Conservation (phyloP, 2,113 vertebrate species). For the Numenius arquata region DNA sequence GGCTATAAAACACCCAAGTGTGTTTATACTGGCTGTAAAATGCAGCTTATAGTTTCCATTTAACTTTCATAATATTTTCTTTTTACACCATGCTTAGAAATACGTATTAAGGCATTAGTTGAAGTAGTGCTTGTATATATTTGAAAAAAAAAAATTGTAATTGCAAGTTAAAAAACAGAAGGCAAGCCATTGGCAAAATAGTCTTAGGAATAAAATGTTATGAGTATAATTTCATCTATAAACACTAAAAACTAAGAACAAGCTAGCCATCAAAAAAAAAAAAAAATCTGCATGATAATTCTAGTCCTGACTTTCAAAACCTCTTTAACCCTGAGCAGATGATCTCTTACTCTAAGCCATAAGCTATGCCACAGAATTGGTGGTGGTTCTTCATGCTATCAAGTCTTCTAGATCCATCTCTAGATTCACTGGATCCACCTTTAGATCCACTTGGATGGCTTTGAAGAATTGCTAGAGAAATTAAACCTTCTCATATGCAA, state of each 20-base stretch:
- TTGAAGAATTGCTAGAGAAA: background rate
- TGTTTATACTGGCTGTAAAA: constrained; percentile 53
- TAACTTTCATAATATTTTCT: constrained; percentile 22
- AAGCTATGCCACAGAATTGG: background rate
- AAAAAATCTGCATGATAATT: background rate
- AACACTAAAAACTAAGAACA: background rate
- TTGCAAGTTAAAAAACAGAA: constrained; percentile 18
- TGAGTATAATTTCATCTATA: background rate
- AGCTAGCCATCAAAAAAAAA: background rate
- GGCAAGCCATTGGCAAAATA: constrained; percentile 18
- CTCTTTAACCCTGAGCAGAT: background rate
- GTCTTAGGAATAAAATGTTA: background rate
- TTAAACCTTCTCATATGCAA: background rate
- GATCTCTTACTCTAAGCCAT: background rate
- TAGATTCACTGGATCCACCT: background rate
- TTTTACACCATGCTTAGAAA: constrained; percentile 42
- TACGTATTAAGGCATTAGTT: background rate
- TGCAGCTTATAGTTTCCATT: constrained; percentile 9
- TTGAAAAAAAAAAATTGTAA: background rate
- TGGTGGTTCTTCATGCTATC: background rate
- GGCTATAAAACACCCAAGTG: constrained; percentile 46
- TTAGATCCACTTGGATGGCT: background rate
- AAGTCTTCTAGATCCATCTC: background rate
- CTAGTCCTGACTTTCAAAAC: background rate
- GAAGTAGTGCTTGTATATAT: background rate